Evolutionary conservation across 2,888 invertebrate genomes (phyloP), one percentile per base, ranked within the genome.

Genomic region (Acanthopleura granulata): DNA sequence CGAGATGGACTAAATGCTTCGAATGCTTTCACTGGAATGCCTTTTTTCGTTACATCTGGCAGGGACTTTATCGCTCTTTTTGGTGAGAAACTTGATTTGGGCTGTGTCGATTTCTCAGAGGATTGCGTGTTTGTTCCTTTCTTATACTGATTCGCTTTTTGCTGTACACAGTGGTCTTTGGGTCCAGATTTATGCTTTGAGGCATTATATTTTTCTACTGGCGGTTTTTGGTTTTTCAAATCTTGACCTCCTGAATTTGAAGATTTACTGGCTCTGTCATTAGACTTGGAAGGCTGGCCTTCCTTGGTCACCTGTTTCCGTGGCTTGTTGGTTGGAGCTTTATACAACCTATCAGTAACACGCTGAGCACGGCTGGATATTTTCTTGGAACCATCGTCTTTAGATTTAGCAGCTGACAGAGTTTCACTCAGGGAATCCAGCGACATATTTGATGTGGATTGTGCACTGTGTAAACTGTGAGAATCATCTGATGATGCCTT

Each of bases 341-440:
- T 29, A 49, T 74, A 74, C 18, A 74, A 50, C 29, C 74, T 12
- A 66, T 70, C 70, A 14, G 74, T 62, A 16, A 74, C 74, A 27
- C 29, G 11, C 22, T 62, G 49, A 15, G 74, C 74, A 16, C 18
- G 18, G 16, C 27, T 1, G 49, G 69, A 50, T 22, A 74, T 62
- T 22, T 69, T 25, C 51, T 69, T 74, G 25, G 66, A 25, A n/a
- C 27, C n/a, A 6, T 3, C 16, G 16, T 71, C 22, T 16, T 15
- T 71, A 22, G 71, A 49, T 49, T 49, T 71, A 16, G 1, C 22
- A 22, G n/a, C 14, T 29, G 4, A 18, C 22, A 6, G 25, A 14
- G 49, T n/a, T 16, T 71, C 49, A 16, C 40, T 40, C n/a, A 22
- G 22, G 14, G 71, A 49, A 22, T 49, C 49, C 16, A 27, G 15